Evolutionary conservation across 1,140 invertebrate genomes (phyloP), one percentile per base, ranked within the genome.

Genomic region (Chionoecetes opilio): DNA sequence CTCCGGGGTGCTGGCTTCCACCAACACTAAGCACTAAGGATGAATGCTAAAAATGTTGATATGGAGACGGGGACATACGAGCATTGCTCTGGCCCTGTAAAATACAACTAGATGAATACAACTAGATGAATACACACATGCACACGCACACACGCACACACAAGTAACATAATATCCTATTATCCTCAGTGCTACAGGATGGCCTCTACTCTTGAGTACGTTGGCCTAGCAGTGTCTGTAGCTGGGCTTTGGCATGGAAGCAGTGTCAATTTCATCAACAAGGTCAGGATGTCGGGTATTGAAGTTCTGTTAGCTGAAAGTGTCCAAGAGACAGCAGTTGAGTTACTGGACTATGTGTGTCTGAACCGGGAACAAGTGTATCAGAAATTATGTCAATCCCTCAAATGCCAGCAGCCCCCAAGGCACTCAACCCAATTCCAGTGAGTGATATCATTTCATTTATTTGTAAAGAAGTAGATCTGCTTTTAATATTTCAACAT

Each of bases 251-350:
- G 21, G 63, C 21, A 75, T 75, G 63, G 63, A n/a, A 8, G 63
- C 63, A 75, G n/a, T 75, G n/a, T n/a, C 1, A 17, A 17, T n/a
- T 75, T 75, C 63, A 75, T 21, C 63, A 75, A n/a, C n/a, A 75
- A 75, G 26, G n/a, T 75, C 2, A 75, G 21, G 21, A 21, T 5
- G 26, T n/a, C n/a, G 63, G 2, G 6, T 26, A n/a, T 75, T 1
- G 21, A 75, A 21, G 0, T 11, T 75, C 63, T 75, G 6, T 75
- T 21, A 2, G 63, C 63, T 75, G 63, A 75, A 26, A 21, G 63
- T 75, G 63, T 75, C 26, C 63, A 75, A n/a, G 63, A 75, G n/a
- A 75, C 63, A 75, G 63, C 63, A 75, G 63, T 75, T 75, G 63
- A 75, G 26, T 75, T 75, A 8, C 21, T n/a, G n/a, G 63, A 75